Percentiles rank a stretch among this genome's conserved stretches.
Evolutionary conservation across 2,888 invertebrate genomes (phyloP).

Genomic region (Axea sp.): DNA sequence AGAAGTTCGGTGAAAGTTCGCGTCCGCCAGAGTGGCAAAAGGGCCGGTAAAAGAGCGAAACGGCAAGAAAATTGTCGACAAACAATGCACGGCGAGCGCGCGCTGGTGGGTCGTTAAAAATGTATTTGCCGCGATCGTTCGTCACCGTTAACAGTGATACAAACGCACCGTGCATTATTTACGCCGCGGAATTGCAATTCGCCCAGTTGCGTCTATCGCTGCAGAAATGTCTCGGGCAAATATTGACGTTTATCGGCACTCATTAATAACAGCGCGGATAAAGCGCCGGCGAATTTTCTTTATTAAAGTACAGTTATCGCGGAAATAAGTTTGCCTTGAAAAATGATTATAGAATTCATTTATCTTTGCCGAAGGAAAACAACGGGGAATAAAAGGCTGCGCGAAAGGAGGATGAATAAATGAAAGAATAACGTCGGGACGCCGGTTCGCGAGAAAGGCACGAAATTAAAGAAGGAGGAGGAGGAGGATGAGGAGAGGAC

Average conservation of each 20-base stretch:
- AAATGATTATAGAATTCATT: slow-evolving; percentile 44
- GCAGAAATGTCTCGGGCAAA: slow-evolving; percentile 12
- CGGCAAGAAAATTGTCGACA: slow-evolving; percentile 14
- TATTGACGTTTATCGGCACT: slow-evolving; percentile 43
- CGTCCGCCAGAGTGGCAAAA: slow-evolving; percentile 16
- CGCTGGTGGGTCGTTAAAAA: slow-evolving; percentile 7
- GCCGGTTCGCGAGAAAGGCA: slow-evolving; percentile 1
- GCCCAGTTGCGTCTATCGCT: neutral
- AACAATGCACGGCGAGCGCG: slow-evolving; percentile 4
- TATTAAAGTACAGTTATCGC: slow-evolving; percentile 32
- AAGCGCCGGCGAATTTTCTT: slow-evolving; percentile 9
- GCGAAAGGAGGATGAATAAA: slow-evolving; percentile 23
- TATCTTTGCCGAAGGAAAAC: slow-evolving; percentile 31
- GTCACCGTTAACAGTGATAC: neutral
- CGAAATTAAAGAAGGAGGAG: slow-evolving; percentile 1
- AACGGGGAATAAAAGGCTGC: slow-evolving; percentile 1
- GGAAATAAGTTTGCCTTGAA: slow-evolving; percentile 26
- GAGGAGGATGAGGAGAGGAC: slow-evolving; percentile 13
- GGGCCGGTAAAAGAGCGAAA: slow-evolving; percentile 6
- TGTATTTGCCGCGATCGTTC: slow-evolving; percentile 6
- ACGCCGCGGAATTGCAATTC: neutral
- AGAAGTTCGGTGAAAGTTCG: slow-evolving; percentile 48
- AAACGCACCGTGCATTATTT: neutral
- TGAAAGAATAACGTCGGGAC: slow-evolving; percentile 43
- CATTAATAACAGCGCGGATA: slow-evolving; percentile 23